Conservation (phyloP, 2,797 vertebrate species). For the Halcyon chelicuti region DNA sequence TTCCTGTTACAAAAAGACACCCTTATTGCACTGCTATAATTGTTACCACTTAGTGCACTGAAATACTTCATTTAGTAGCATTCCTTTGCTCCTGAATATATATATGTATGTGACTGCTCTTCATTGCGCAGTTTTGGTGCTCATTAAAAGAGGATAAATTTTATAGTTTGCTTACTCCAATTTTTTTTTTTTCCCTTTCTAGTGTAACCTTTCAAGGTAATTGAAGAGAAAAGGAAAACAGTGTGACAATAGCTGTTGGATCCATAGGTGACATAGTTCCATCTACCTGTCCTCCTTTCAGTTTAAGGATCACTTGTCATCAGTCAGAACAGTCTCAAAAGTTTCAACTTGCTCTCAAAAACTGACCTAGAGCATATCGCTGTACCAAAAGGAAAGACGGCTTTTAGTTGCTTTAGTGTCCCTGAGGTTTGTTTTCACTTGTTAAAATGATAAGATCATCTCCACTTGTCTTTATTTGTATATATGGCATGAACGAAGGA, state of each 20-base stretch:
- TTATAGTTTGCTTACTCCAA: not conserved
- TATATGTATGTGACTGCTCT: not conserved
- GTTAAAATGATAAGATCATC: conserved; percentile 35
- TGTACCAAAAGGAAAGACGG: not conserved
- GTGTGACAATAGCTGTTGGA: not conserved
- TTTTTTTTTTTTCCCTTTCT: not conserved
- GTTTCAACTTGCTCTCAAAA: not conserved
- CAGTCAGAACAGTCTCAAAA: not conserved
- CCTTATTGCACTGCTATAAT: not conserved
- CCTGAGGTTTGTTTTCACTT: conserved; percentile 29
- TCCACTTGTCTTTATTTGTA: conserved; percentile 27
- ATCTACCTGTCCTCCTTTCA: not conserved
- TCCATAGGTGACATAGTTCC: not conserved
- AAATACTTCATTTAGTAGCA: not conserved
- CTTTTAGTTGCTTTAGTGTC: not conserved
- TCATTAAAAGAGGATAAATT: not conserved
- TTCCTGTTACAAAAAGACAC: not conserved
- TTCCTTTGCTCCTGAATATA: not conserved
- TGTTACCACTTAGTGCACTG: not conserved
- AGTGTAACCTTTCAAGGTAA: not conserved
- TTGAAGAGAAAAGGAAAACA: not conserved
- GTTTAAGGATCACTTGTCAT: not conserved
- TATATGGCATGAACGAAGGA: not conserved
- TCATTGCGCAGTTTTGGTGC: not conserved
- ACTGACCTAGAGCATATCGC: not conserved